phyloP scores from a whole-genome alignment of 2,113 vertebrate species.

The Chlorocebus sabaeus region DNA sequence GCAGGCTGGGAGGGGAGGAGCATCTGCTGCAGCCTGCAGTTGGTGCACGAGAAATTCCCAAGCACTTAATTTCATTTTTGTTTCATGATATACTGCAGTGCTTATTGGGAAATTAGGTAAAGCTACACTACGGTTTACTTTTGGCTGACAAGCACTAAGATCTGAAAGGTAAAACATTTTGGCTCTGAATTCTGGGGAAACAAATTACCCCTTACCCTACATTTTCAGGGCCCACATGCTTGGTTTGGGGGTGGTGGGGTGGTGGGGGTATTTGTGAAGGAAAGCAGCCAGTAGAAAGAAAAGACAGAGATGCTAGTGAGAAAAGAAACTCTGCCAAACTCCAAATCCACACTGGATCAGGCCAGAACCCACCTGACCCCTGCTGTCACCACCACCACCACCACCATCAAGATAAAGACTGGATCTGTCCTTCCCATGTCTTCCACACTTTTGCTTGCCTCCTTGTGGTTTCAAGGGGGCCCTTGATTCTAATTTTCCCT shows the following conservation, averaged over 20 bases:
- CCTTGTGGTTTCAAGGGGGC: not conserved
- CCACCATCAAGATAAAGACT: not conserved
- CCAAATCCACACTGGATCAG: no score
- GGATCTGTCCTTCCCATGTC: not conserved
- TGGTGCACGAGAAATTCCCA: not conserved
- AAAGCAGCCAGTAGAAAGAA: not conserved
- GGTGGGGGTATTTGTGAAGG: no score
- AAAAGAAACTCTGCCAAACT: not conserved
- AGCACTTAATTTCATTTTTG: not conserved
- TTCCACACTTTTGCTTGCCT: not conserved
- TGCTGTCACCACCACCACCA: not conserved
- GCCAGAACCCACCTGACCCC: no score
- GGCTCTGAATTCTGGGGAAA: not conserved
- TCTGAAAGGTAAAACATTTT: not conserved
- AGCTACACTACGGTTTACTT: not conserved
- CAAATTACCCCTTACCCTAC: no score
- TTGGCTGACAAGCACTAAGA: no score
- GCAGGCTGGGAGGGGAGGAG: not conserved
- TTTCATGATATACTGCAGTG: not conserved
- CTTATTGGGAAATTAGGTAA: not conserved
- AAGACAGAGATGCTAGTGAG: not conserved
- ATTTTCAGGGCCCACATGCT: not conserved
- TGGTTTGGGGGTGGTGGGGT: no score
- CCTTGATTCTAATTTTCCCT: not conserved
- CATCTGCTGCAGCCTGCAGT: accelerated